Conservation (phyloP, 2,888 invertebrate genomes). For the Standfussiana lucernea region DNA sequence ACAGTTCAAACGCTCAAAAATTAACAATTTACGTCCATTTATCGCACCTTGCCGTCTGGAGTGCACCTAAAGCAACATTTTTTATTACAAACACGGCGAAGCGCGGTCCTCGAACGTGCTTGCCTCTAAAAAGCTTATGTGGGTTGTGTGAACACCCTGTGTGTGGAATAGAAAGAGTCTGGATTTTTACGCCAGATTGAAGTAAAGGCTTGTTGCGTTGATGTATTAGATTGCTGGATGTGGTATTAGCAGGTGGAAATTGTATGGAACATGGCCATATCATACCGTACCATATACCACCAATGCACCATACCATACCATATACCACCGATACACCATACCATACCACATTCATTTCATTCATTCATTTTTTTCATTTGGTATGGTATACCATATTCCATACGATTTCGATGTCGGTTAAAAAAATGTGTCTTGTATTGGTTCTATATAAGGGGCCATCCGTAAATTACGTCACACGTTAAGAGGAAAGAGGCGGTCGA, state of each 20-base stretch:
- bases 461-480: too few relatives aligned
- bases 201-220: conserved; percentile 69
- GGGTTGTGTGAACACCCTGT: conserved; percentile 71
- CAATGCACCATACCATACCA: too few relatives aligned
- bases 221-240: conserved; percentile 54
- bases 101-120: conserved; percentile 72
- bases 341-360: too few relatives aligned
- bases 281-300: too few relatives aligned
- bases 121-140: conserved; percentile 76
- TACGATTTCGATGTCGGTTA: too few relatives aligned
- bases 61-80: conserved; percentile 56
- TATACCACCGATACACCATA: too few relatives aligned
- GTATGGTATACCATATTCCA: too few relatives aligned
- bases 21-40: not conserved
- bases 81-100: conserved; percentile 68
- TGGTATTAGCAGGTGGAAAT: conserved; percentile 3
- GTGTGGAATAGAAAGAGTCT: conserved; percentile 74
- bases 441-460: too few relatives aligned
- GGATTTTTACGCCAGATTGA: conserved; percentile 79
- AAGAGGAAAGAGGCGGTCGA: too few relatives aligned
- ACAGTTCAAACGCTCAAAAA: not conserved
- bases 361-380: too few relatives aligned
- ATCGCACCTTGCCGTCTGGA: conserved; percentile 34
- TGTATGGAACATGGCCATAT: too few relatives aligned
- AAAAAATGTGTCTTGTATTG: too few relatives aligned